Base-by-base conservation (phyloP, 2,888 invertebrate genomes). In the Lithophane semibrunnea region DNA sequence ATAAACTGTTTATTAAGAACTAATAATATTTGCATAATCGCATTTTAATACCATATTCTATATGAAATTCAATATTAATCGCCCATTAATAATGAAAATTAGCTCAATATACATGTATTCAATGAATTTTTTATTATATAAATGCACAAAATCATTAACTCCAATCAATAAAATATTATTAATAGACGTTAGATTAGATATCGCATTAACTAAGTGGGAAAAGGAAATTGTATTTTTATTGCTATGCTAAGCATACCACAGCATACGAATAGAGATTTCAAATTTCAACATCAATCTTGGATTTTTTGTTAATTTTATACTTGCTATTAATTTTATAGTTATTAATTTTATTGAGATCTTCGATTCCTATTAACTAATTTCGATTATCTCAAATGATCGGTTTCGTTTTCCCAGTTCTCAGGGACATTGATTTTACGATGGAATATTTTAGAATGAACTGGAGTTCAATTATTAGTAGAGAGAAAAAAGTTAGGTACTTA, bases 21-120 rank as follows among this genome's bases (percentile, higher is more conserved):
- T 93, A 95, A 96, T 96, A 92, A 93, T 95, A 96, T 96, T 96
- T 95, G 95, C 96, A 96, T 96, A 96, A 96, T 95, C 92, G 92
- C 92, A 92, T 95, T 94, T 94, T 92, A 91, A 94, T 92, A 92
- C 93, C 92, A 94, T 90, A 93, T 91, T 92, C 90, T 88, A 93
- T 92, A 95, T 94, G 95, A 95, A 95, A 96, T 94, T 93, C 94
- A 94, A 96, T 96, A 93, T 94, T 94, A 94, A 96, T 95, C 86
- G 94, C 83, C 93, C 92, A 93, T 95, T 95, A 93, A 94, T 94
- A 94, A 93, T 89, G 90, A 92, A 92, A 96, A 96, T 96, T 95
- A 94, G 94, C 93, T 91, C 92, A 90, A 94, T 94, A 94, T 92
- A 91, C 91, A 92, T 89, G 91, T 90, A 91, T 93, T 88, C 91